Conservation (phyloP, 2,797 vertebrate species). For the Geotrypetes seraphini region DNA sequence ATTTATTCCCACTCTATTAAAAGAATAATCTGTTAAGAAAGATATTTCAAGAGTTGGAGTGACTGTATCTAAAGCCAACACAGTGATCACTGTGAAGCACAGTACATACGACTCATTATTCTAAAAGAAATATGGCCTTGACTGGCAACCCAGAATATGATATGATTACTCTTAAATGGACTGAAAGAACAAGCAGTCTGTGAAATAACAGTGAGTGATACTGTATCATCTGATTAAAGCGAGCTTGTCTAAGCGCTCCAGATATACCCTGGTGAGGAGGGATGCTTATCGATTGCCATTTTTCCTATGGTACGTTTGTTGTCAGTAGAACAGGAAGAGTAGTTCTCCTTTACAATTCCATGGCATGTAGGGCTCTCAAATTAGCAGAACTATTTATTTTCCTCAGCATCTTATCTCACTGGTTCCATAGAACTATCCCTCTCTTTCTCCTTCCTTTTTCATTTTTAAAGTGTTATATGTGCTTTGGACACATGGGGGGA, state of each 20-base stretch:
- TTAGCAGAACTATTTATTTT: too few species aligned
- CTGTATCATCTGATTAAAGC: neutral
- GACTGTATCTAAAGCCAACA: slow-evolving; percentile 22
- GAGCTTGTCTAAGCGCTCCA: slow-evolving; percentile 2
- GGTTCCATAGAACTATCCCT: too few species aligned
- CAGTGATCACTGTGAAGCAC: slow-evolving; percentile 13
- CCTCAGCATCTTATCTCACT: too few species aligned
- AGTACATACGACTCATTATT: slow-evolving; percentile 9
- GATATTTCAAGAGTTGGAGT: slow-evolving; percentile 25
- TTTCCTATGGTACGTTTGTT: too few species aligned
- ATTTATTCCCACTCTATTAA: slow-evolving; percentile 23
- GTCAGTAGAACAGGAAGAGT: too few species aligned
- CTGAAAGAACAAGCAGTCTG: slow-evolving; percentile 11
- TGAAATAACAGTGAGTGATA: slow-evolving; percentile 3
- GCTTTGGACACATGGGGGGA: too few species aligned
- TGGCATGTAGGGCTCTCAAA: too few species aligned
- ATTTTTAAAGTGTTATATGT: too few species aligned
- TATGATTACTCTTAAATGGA: slow-evolving; percentile 16
- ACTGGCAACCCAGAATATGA: slow-evolving; percentile 13
- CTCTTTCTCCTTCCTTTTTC: too few species aligned
- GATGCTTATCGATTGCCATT: too few species aligned
- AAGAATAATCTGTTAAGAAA: slow-evolving; percentile 35
- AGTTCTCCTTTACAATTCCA: too few species aligned
- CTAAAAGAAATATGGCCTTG: slow-evolving; percentile 11
- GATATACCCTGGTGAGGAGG: slow-evolving; percentile 1